Percentiles rank a stretch among this genome's conserved stretches.
phyloP scores from a whole-genome alignment of 2,888 invertebrate genomes.

The Aphodius granarius region DNA sequence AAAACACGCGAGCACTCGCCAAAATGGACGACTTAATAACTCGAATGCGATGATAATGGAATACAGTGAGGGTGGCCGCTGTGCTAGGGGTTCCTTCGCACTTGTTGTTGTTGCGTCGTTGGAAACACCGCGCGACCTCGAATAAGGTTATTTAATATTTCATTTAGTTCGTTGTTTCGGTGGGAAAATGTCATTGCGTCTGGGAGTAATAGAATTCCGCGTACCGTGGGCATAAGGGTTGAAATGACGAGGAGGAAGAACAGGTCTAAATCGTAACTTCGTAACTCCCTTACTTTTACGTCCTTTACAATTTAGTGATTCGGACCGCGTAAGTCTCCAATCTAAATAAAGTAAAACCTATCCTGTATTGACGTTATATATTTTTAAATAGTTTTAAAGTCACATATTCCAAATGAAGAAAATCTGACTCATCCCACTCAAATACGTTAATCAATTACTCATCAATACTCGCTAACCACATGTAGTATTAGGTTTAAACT shows the following conservation, averaged over 20 bases:
- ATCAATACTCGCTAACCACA: too few species aligned
- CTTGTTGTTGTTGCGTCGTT: not conserved
- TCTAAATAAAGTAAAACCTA: too few species aligned
- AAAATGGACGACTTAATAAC: conserved; percentile 12
- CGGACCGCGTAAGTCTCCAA: too few species aligned
- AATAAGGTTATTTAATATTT: not conserved
- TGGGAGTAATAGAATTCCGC: not conserved
- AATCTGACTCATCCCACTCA: too few species aligned
- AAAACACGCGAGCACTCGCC: conserved; percentile 7
- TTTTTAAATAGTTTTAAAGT: too few species aligned
- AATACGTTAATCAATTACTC: too few species aligned
- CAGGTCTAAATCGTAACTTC: not conserved
- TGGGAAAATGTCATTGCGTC: not conserved
- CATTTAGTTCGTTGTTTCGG: not conserved
- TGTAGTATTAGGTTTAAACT: too few species aligned
- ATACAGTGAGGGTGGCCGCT: not conserved
- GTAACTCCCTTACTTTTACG: not conserved
- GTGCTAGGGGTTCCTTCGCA: not conserved
- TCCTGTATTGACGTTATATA: too few species aligned
- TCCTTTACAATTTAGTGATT: too few species aligned
- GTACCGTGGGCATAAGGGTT: not conserved
- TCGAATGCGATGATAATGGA: conserved; percentile 5
- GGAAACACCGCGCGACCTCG: not conserved
- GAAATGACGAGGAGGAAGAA: not conserved
- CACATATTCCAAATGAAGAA: too few species aligned